Base-by-base conservation (phyloP, 2,797 vertebrate species). In the Tinamus major region DNA sequence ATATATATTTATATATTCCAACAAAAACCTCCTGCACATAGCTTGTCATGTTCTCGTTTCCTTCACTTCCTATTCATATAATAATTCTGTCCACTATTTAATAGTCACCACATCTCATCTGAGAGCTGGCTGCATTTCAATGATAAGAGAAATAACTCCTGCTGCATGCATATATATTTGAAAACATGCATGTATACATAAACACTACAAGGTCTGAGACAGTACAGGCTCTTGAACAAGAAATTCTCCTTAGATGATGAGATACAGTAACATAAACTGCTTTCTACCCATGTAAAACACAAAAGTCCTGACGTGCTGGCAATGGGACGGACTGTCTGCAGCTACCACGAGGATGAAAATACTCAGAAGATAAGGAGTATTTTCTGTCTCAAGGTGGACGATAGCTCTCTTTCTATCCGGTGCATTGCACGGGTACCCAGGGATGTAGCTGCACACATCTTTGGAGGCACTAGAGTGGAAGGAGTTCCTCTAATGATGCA, bases 401-500 rank as follows among this genome's bases (percentile, higher is more conserved):
- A 29, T 29, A 5, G 27, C 51, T 29, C 51, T 27, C 51, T 48
- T 12, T 51, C 6, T 7, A 5, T 29, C 72, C 48, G 76, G 10
- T 1, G 12, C 26, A 3, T 8, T 27, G 39, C 61, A 10, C 29
- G 21, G 14, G 26, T 6, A 5, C n/a, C 48, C 46, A 55, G 46
- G 10, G 26, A 92, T 16, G 4, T 1, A 2, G 58, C 48, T 83
- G 35, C 49, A 81, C 35, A 80, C 0, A 1, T 12, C 68, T 82
- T 77, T 68, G 71, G 78, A 90, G 90, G 80, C 90, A 89, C 5
- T 49, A 42, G 58, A 69, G 64, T 62, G 44, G 75, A 93, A 96
- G 76, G 92, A 79, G 58, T n/a, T 74, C 64, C 79, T 77, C 68
- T 93, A 95, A 89, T 29, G 67, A 88, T 82, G 56, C 90, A 91